Conservation (phyloP, 2,888 invertebrate species). For the Morinoia aosen region DNA sequence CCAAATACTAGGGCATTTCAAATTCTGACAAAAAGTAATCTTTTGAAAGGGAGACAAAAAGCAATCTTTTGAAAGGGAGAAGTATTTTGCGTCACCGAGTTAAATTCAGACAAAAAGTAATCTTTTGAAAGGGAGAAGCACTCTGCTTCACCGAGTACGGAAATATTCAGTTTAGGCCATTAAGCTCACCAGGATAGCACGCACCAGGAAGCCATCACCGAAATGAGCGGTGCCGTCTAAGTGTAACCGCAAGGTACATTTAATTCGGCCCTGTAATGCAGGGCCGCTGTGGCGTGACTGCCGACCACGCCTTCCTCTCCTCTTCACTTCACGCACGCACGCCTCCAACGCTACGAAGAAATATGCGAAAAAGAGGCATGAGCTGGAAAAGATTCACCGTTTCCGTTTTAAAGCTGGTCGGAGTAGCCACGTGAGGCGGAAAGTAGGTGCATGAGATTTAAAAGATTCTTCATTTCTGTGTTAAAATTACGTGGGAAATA, state of each 20-base stretch:
- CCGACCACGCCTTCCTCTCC: conserved; percentile 29
- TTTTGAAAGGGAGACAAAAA: not conserved
- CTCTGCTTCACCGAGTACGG: not conserved
- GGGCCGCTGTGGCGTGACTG: conserved; percentile 8
- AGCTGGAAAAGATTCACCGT: not conserved
- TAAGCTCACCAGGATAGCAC: not conserved
- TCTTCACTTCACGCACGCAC: conserved; percentile 3
- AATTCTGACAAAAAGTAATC: not conserved
- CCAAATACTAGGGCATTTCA: not conserved
- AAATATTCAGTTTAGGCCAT: conserved; percentile 11
- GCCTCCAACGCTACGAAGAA: not conserved
- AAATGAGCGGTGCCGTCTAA: conserved; percentile 2
- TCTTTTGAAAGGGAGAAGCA: not conserved
- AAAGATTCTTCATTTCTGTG: no score
- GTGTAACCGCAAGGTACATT: conserved; percentile 26
- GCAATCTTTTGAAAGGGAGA: not conserved
- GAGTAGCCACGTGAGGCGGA: no score
- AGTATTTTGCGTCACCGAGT: not conserved
- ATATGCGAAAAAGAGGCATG: not conserved
- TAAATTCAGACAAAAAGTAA: no score
- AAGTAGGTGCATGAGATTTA: no score
- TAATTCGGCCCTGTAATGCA: conserved; percentile 18
- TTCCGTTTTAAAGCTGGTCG: not conserved
- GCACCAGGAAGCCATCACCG: conserved; percentile 6
- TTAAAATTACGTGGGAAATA: no score